Evolutionary conservation across 2,797 vertebrate genomes (phyloP).

Genomic region (Sebastes variabilis): DNA sequence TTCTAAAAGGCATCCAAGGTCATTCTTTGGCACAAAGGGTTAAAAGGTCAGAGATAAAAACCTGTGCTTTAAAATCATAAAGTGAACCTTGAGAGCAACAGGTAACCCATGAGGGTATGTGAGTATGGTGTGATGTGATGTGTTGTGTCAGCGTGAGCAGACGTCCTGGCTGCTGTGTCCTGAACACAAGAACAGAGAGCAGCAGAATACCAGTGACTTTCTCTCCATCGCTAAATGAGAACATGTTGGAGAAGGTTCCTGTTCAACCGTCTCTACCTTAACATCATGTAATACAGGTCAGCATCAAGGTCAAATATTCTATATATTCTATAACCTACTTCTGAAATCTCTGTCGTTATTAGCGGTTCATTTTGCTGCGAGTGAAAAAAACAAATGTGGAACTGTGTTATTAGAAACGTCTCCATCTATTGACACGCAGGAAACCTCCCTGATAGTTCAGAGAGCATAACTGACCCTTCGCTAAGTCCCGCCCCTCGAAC

Average conservation of each 20-base stretch:
- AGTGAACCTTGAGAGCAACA: conserved; percentile 11
- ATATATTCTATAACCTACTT: neutral
- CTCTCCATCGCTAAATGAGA: neutral
- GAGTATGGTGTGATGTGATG: conserved; percentile 43
- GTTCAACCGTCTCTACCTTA: neutral
- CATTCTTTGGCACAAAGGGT: neutral
- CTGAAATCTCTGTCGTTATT: neutral
- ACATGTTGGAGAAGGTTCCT: neutral
- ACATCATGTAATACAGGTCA: neutral
- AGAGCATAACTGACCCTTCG: fast-evolving
- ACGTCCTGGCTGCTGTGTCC: neutral
- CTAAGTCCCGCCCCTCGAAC: too few relatives aligned
- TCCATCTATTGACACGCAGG: neutral
- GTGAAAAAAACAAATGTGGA: neutral
- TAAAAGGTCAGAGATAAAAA: neutral
- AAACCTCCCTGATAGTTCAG: neutral
- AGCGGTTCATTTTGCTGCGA: neutral
- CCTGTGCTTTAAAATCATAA: conserved; percentile 2
- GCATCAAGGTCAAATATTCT: neutral
- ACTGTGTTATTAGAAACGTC: neutral
- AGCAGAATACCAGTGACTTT: neutral
- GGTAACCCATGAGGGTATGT: conserved; percentile 29
- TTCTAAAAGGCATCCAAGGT: neutral
- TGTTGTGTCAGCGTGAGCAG: conserved; percentile 47
- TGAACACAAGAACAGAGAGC: neutral